Base-by-base conservation (phyloP, 92 coral and sea anemone species). In the Zoanthus solanderi region DNA sequence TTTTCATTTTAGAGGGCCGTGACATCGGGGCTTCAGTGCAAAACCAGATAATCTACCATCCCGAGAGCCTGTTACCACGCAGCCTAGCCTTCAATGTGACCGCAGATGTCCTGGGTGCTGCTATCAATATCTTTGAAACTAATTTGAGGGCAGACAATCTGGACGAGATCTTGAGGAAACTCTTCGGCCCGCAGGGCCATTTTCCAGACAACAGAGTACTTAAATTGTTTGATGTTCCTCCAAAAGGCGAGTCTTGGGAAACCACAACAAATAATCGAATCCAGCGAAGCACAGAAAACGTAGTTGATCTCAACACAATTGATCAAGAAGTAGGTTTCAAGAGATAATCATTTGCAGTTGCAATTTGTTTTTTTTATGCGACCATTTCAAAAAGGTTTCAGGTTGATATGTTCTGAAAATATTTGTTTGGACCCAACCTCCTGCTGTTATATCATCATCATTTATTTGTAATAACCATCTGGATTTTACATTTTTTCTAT, bases 41-140 rank as follows among this genome's bases (percentile, higher is more conserved):
- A 34, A 65, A 87, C 10, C 87, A 84, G 16, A 72, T 90, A 44
- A 31, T 93, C 75, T 90, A 93, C 76, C 90, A 90, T 79, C 95
- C 95, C 9, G 95, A 93, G 60, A 93, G 93, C 76, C 85, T 90
- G 9, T 73, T 93, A 23, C 95, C 95, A 7, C 92, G 95, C 1
- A 50, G 85, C 82, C 79, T 91, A 0, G 94, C 89, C 68, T 75
- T 93, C 53, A 93, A 93, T 78, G 76, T 93, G 63, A 88, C 93
- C 11, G 17, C 89, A 32, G 92, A 93, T 83, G 44, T 93, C 42
- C 89, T 92, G 86, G 95, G 95, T 34, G 93, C 90, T 34, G 93
- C 95, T 17, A 84, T 93, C 71, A 89, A 93, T 7, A 82, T 93
- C 34, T 23, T 93, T 17, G 93, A 93, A 82, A 68, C 95, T 47